These are phyloP conservation scores for Clunio marinus DNA, from an alignment of 2,888 invertebrate genomes.

Conservation along the genomic window DNA sequence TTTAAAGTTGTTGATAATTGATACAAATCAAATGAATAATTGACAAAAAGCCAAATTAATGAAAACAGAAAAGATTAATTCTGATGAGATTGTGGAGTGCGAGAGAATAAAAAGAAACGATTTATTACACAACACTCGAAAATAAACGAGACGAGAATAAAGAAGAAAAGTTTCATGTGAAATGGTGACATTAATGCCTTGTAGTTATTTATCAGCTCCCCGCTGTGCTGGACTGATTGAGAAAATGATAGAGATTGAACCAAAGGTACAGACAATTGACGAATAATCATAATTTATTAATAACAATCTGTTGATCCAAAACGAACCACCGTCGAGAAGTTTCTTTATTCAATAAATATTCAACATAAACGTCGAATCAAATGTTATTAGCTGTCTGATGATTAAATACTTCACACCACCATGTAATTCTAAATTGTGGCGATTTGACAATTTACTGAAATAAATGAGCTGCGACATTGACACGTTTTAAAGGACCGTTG, in stretches of 20 bases:
- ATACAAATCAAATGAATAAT: conserved; percentile 35
- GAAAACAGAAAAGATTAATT: not conserved
- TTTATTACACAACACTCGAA: conserved; percentile 29
- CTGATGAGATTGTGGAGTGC: not conserved
- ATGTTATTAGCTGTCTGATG: conserved; percentile 25
- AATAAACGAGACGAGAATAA: not conserved
- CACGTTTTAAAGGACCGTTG: too few species aligned
- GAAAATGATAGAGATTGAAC: conserved; percentile 52
- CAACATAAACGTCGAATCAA: conserved; percentile 21
- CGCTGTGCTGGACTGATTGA: conserved; percentile 52
- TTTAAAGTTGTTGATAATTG: conserved; percentile 17
- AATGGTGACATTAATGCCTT: conserved; percentile 53
- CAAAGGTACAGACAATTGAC: conserved; percentile 47
- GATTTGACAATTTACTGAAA: not conserved
- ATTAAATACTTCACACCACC: conserved; percentile 12
- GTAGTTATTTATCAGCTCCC: conserved; percentile 50
- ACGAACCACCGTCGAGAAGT: not conserved
- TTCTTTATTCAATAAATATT: too few species aligned
- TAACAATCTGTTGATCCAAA: not conserved
- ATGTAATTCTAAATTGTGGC: not conserved
- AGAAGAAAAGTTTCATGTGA: conserved; percentile 41
- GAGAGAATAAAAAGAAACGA: conserved; percentile 15
- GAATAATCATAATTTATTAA: not conserved
- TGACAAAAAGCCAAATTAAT: conserved; percentile 5
- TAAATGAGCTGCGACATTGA: not conserved